Percentiles rank a stretch among this genome's conserved stretches.
These are phyloP conservation scores for Ditula angustiorana DNA, from an alignment of 2,888 invertebrate genomes.

Conservation along the genomic window DNA sequence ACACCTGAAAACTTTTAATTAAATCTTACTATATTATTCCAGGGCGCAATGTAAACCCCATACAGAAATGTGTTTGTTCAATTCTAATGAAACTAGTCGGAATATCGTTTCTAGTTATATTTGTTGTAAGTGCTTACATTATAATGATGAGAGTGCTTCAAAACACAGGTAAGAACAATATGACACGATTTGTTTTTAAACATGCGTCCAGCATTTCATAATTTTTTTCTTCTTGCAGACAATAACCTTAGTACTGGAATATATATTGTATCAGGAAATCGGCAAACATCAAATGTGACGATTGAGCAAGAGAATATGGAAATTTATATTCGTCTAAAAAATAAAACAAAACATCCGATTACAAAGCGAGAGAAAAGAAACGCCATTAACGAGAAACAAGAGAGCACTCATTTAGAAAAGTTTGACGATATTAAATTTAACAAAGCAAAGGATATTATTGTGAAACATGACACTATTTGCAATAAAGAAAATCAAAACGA, in stretches of 20 bases:
- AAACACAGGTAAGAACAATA: conserved; percentile 52
- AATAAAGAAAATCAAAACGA: conserved; percentile 59
- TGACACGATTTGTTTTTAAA: background rate
- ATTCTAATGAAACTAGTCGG: conserved; percentile 58
- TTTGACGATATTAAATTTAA: conserved; percentile 58
- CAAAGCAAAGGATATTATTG: conserved; percentile 65
- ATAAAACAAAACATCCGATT: conserved; percentile 51
- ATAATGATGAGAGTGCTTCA: conserved; percentile 57
- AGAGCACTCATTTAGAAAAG: conserved; percentile 43
- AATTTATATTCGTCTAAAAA: conserved; percentile 59
- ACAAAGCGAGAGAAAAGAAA: conserved; percentile 58
- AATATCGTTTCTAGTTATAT: conserved; percentile 54
- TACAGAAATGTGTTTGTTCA: conserved; percentile 57
- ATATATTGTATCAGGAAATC: conserved; percentile 60
- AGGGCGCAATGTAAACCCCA: conserved; percentile 54
- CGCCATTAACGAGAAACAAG: conserved; percentile 40
- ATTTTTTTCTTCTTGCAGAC: conserved; percentile 51
- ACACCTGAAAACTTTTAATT: background rate
- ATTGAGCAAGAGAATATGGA: conserved; percentile 55
- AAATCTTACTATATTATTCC: conserved; percentile 40
- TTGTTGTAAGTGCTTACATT: conserved; percentile 58
- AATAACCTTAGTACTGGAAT: conserved; percentile 60
- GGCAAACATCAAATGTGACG: conserved; percentile 59
- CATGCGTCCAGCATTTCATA: background rate
- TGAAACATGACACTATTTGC: conserved; percentile 65